A percentile compares a stretch with the other conserved stretches of the same genome.
These are phyloP conservation scores for Drosophila tristis DNA, from an alignment of 1,140 invertebrate genomes.

Conservation along the genomic window DNA sequence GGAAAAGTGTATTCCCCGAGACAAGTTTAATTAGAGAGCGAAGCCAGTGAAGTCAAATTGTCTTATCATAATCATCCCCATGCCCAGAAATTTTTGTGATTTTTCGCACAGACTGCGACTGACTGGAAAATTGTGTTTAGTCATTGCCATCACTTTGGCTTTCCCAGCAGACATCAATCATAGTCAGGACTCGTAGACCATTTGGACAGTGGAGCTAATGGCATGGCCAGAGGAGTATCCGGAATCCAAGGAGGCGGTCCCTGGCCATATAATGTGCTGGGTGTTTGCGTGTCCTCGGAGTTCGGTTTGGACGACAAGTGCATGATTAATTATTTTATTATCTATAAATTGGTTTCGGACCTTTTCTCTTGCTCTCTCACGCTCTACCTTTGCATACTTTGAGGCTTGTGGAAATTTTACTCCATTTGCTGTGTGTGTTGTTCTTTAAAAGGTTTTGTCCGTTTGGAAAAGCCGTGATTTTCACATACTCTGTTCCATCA, in stretches of 20 bases:
- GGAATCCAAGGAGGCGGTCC: no score
- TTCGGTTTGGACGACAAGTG: conserved; percentile 65
- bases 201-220: conserved; percentile 71
- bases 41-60: conserved; percentile 63
- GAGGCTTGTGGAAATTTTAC: conserved; percentile 25
- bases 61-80: conserved; percentile 74
- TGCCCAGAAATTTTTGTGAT: conserved; percentile 47
- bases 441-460: conserved; percentile 18
- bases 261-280: conserved; percentile 66
- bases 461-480: background rate
- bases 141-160: conserved; percentile 40
- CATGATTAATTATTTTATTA: conserved; percentile 82
- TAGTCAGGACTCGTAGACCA: conserved; percentile 29
- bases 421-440: conserved; percentile 10
- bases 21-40: conserved; percentile 72
- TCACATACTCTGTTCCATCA: conserved; percentile 13
- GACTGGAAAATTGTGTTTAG: conserved; percentile 64
- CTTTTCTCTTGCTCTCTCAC: conserved; percentile 10
- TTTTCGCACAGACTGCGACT: conserved; percentile 55
- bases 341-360: conserved; percentile 75
- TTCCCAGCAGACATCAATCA: conserved; percentile 63
- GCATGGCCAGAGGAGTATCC: conserved; percentile 45
- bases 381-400: conserved; percentile 46
- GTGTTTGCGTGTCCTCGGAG: conserved; percentile 70
- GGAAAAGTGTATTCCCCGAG: conserved; percentile 33